These are phyloP conservation scores for Thumatha senex DNA, from an alignment of 2,888 invertebrate species.

Conservation along the genomic window DNA sequence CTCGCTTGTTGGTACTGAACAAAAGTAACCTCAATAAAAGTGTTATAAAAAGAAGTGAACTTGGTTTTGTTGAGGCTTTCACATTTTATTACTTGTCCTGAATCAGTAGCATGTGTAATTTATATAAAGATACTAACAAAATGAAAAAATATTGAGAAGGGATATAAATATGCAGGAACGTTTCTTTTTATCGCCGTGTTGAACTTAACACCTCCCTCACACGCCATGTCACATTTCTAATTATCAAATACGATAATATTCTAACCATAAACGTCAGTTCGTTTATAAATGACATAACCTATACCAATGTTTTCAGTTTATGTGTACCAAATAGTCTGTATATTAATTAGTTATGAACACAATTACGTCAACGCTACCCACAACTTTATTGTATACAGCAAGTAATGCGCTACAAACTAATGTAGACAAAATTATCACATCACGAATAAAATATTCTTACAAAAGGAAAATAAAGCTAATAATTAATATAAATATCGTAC, in stretches of 20 bases:
- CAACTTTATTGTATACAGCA: constrained; percentile 6
- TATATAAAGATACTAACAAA: background rate
- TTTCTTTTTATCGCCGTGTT: too few species aligned
- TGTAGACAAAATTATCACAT: constrained; percentile 25
- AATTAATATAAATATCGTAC: constrained; percentile 39
- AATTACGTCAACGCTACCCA: constrained; percentile 1
- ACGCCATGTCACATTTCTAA: too few species aligned
- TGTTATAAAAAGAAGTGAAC: background rate
- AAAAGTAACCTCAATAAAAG: background rate
- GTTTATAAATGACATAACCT: too few species aligned
- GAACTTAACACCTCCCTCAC: too few species aligned
- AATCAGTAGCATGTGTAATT: background rate
- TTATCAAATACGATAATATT: too few species aligned
- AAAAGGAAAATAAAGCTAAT: constrained; percentile 27
- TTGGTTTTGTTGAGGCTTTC: background rate
- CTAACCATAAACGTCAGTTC: too few species aligned
- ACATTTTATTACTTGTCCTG: background rate
- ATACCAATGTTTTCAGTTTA: too few species aligned
- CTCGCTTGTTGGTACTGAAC: background rate
- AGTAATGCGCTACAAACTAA: constrained; percentile 12
- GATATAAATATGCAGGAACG: too few species aligned
- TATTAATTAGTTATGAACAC: too few species aligned
- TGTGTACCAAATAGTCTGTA: too few species aligned
- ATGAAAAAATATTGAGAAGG: background rate
- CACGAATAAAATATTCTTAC: constrained; percentile 19